Conservation (phyloP, 2,888 invertebrate genomes). For the Pimpla rufipes region DNA sequence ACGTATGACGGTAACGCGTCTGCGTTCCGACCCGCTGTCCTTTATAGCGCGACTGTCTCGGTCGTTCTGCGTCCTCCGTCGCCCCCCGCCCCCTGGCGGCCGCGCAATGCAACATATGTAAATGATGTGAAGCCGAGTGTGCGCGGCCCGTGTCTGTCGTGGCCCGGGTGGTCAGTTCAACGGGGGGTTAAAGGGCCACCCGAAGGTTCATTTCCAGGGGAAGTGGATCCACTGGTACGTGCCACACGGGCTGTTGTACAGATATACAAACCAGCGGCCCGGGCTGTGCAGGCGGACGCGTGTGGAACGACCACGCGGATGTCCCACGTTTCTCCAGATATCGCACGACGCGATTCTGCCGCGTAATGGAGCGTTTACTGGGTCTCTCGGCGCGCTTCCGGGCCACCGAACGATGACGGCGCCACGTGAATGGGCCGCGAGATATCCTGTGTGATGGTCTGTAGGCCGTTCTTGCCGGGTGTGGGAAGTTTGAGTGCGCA, state of each 20-base stretch:
- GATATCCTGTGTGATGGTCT: too few relatives aligned
- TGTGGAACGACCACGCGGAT: slow-evolving; percentile 29
- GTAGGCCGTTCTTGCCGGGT: not conserved
- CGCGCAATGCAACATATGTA: slow-evolving; percentile 73
- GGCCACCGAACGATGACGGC: not conserved
- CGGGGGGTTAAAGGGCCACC: slow-evolving; percentile 49
- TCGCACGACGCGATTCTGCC: slow-evolving; percentile 34
- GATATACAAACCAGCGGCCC: not conserved
- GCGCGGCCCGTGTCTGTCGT: slow-evolving; percentile 45
- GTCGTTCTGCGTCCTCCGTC: slow-evolving; percentile 48
- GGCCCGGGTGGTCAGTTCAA: slow-evolving; percentile 60
- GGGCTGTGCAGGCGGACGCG: not conserved
- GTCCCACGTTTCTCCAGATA: slow-evolving; percentile 36
- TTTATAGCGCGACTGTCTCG: not conserved
- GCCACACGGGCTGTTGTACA: not conserved
- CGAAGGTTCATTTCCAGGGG: slow-evolving; percentile 62
- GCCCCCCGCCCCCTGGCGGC: slow-evolving; percentile 23
- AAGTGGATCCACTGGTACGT: slow-evolving; percentile 49
- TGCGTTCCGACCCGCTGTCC: slow-evolving; percentile 61
- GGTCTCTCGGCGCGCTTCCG: slow-evolving; percentile 45
- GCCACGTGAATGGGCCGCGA: not conserved
- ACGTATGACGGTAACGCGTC: slow-evolving; percentile 33
- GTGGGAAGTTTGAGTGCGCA: not conserved
- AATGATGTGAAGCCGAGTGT: slow-evolving; percentile 73
- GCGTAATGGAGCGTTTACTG: slow-evolving; percentile 58